phyloP scores from a whole-genome alignment of 2,797 vertebrate genomes.

The Premnoplex brunnescens region DNA sequence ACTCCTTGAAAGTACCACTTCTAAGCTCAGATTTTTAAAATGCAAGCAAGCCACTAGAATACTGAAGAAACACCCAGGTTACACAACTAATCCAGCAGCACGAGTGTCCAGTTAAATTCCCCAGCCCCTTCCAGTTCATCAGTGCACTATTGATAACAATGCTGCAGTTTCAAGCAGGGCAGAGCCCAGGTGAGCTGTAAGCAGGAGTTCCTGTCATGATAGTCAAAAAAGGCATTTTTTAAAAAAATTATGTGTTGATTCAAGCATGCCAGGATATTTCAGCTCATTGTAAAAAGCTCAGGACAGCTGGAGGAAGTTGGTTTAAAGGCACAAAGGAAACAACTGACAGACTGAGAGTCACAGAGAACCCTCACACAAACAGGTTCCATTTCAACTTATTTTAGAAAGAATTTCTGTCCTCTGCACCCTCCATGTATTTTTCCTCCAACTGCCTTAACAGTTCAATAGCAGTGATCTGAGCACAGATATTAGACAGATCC shows the following conservation, averaged over 20 bases:
- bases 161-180: neutral
- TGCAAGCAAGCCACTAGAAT: neutral
- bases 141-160: neutral
- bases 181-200: neutral
- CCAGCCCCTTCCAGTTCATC: neutral
- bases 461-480: slow-evolving; percentile 4
- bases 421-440: neutral
- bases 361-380: slow-evolving; percentile 7
- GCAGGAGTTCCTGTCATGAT: neutral
- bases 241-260: neutral
- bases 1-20: neutral
- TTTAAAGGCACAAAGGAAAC: slow-evolving; percentile 54
- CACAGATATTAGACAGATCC: neutral
- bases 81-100: neutral
- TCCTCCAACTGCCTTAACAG: neutral
- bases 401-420: neutral
- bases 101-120: neutral
- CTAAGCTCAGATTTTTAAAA: neutral
- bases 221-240: neutral
- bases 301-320: slow-evolving; percentile 54
- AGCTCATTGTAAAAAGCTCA: slow-evolving; percentile 6
- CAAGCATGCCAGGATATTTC: slow-evolving; percentile 36
- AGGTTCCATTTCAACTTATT: neutral
- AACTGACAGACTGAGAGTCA: neutral
- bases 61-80: neutral